Evolutionary conservation across 2,888 invertebrate species (phyloP).

Genomic region (Cremastobaeus sp.): DNA sequence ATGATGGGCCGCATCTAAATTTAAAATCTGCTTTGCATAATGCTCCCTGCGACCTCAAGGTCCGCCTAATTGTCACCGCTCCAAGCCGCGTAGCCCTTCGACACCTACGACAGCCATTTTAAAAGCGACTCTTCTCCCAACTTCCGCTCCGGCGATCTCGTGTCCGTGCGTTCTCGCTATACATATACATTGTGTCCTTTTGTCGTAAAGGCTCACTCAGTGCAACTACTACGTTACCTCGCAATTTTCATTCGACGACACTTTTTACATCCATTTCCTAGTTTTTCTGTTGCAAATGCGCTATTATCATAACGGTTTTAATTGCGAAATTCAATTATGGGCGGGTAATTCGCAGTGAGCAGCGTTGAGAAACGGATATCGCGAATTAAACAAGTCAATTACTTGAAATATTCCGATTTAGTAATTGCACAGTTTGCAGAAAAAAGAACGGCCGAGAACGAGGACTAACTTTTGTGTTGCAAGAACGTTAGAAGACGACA

Average conservation of each 20-base stretch:
- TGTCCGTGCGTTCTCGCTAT: slow-evolving; percentile 37
- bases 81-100: slow-evolving; percentile 73
- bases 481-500: too few relatives aligned
- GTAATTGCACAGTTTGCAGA: too few relatives aligned
- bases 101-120: slow-evolving; percentile 72
- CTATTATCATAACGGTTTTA: too few relatives aligned
- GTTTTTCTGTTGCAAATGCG: too few relatives aligned
- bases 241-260: slow-evolving; percentile 34
- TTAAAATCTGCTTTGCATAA: slow-evolving; percentile 78
- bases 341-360: too few relatives aligned
- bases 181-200: slow-evolving; percentile 34
- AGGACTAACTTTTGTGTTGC: too few relatives aligned
- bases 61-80: slow-evolving; percentile 75
- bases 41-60: slow-evolving; percentile 68
- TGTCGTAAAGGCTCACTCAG: slow-evolving; percentile 52
- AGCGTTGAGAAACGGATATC: too few relatives aligned
- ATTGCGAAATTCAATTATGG: too few relatives aligned
- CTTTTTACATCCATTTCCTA: too few relatives aligned
- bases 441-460: too few relatives aligned
- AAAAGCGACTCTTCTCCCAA: slow-evolving; percentile 67
- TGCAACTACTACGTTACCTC: slow-evolving; percentile 39
- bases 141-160: slow-evolving; percentile 59
- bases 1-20: slow-evolving; percentile 75
- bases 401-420: too few relatives aligned
- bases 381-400: too few relatives aligned